A percentile compares a stretch with the other conserved stretches of the same genome.
Evolutionary conservation across 2,113 vertebrate species (phyloP).

Genomic region (Pollachius pollachius): DNA sequence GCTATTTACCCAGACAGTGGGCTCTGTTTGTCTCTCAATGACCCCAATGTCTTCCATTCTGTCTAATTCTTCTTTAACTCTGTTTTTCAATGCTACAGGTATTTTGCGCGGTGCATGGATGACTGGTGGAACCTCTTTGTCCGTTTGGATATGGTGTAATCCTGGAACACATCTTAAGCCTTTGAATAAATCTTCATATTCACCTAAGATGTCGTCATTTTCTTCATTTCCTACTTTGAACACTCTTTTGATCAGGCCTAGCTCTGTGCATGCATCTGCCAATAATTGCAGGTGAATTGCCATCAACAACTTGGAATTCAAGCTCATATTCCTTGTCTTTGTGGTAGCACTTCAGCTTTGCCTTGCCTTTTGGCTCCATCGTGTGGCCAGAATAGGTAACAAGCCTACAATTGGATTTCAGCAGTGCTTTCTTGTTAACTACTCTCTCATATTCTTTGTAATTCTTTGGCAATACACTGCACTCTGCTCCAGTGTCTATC

Average conservation of each 20-base stretch:
- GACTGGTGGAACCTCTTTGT: conserved; percentile 1
- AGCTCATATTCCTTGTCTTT: background rate
- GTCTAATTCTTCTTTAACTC: conserved; percentile 1
- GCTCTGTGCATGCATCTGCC: background rate
- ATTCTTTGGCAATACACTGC: background rate
- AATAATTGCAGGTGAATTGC: conserved; percentile 1
- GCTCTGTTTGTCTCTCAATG: conserved; percentile 7
- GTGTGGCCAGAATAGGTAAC: background rate
- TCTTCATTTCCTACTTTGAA: background rate
- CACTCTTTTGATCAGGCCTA: conserved; percentile 4
- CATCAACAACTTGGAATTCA: conserved; percentile 8
- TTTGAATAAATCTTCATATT: conserved; percentile 23
- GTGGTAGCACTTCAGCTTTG: no score
- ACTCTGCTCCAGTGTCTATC: no score
- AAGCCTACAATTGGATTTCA: background rate
- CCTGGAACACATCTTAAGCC: no score
- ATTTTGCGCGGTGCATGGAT: conserved; percentile 20
- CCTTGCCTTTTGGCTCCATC: no score
- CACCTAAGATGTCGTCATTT: background rate
- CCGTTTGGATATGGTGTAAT: conserved; percentile 11
- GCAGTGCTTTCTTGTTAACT: background rate
- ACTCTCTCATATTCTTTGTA: background rate
- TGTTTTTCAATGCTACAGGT: conserved; percentile 8
- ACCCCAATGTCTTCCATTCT: conserved; percentile 12
- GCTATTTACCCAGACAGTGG: conserved; percentile 18